Evolutionary conservation across 2,888 invertebrate genomes (phyloP).

Genomic region (Orchestes rusci): DNA sequence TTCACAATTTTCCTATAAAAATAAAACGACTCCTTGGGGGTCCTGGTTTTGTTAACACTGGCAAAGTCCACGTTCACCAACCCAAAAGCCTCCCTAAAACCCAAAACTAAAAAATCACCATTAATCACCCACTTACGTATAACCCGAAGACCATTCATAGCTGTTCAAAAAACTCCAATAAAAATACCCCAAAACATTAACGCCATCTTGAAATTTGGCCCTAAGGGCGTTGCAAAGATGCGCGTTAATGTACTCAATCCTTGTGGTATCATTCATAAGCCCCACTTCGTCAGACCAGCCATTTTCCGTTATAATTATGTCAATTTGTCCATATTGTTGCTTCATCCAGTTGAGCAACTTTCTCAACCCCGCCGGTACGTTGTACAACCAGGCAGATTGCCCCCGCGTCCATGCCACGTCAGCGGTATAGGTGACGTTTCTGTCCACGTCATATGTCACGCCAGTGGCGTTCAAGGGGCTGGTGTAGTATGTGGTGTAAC

Average conservation of each 20-base stretch:
- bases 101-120: too few relatives aligned
- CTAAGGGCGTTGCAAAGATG: slow-evolving; percentile 11
- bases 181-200: slow-evolving; percentile 22
- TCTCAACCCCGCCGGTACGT: slow-evolving; percentile 52
- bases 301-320: slow-evolving; percentile 48
- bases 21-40: slow-evolving; percentile 10
- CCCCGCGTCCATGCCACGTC: slow-evolving; percentile 54
- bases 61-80: slow-evolving; percentile 13
- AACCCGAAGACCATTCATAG: slow-evolving; percentile 28
- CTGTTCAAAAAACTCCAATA: slow-evolving; percentile 31
- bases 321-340: slow-evolving; percentile 43
- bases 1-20: slow-evolving; percentile 6
- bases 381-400: slow-evolving; percentile 29
- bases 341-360: slow-evolving; percentile 47
- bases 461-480: slow-evolving; percentile 5
- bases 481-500: slow-evolving; percentile 8
- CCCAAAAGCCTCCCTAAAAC: slow-evolving; percentile 51
- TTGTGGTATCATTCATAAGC: slow-evolving; percentile 23
- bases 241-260: slow-evolving; percentile 22
- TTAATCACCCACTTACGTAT: slow-evolving; percentile 26
- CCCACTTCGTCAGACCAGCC: slow-evolving; percentile 16
- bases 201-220: slow-evolving; percentile 33
- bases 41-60: slow-evolving; percentile 13
- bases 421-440: slow-evolving; percentile 50
- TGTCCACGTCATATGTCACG: slow-evolving; percentile 53